These are phyloP conservation scores for Lasius fuliginosus DNA, from an alignment of 2,888 invertebrate genomes.

Conservation along the genomic window DNA sequence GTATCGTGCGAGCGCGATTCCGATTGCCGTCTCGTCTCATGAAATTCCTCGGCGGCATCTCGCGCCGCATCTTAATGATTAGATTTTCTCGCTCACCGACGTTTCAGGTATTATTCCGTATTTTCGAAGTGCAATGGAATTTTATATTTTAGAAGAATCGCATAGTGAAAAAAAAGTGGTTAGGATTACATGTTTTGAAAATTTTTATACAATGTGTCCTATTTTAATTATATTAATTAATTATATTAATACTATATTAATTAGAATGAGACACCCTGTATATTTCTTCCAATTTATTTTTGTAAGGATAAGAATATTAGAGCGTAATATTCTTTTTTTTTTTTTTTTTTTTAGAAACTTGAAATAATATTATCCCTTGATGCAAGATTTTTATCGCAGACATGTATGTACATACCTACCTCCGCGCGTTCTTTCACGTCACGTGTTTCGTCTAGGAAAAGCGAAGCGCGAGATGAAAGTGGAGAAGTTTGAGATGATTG, in stretches of 20 bases:
- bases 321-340: not conserved
- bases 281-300: not conserved
- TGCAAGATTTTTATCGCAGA: not conserved
- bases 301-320: not conserved
- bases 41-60: constrained; percentile 69
- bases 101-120: constrained; percentile 32
- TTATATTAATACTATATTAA: too few relatives aligned
- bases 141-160: not conserved
- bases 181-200: not conserved
- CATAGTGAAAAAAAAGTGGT: not conserved
- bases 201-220: not conserved
- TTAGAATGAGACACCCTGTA: too few relatives aligned
- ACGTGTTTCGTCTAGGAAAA: constrained; percentile 12
- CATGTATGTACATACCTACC: too few relatives aligned
- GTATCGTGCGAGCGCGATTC: constrained; percentile 72
- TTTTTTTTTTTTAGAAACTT: not conserved
- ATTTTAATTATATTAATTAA: too few relatives aligned
- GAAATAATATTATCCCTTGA: not conserved
- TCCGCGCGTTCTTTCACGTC: constrained; percentile 8
- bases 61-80: constrained; percentile 72
- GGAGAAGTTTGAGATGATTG: constrained; percentile 66
- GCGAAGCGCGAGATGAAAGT: constrained; percentile 30
- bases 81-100: constrained; percentile 63
- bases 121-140: not conserved
- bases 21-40: constrained; percentile 76